phyloP scores from a whole-genome alignment of 2,888 invertebrate species.

The Pherbina coryleti region DNA sequence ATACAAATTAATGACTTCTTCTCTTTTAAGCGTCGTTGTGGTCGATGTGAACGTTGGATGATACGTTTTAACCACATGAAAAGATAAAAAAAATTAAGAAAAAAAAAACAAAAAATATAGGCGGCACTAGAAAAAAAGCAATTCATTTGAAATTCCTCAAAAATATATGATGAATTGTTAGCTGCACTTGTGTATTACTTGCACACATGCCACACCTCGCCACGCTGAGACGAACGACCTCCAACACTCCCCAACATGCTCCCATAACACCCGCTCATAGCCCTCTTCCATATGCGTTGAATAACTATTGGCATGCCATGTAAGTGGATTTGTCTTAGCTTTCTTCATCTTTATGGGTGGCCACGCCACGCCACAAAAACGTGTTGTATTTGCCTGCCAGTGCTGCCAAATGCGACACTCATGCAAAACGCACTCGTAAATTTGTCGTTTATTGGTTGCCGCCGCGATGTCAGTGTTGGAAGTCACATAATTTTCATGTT shows the following conservation, averaged over 20 bases:
- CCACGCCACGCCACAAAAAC: neutral
- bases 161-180: conserved; percentile 8
- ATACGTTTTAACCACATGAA: too few species aligned
- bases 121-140: neutral
- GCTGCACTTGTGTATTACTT: neutral
- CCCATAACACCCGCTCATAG: neutral
- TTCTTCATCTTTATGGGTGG: conserved; percentile 3
- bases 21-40: neutral
- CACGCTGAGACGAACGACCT: neutral
- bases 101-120: neutral
- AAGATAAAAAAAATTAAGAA: neutral
- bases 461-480: conserved; percentile 4
- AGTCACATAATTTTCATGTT: conserved; percentile 4
- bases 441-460: conserved; percentile 25
- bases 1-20: conserved; percentile 7
- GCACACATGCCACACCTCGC: neutral
- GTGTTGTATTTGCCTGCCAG: neutral
- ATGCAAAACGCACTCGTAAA: conserved; percentile 28
- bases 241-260: neutral
- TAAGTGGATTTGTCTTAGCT: neutral
- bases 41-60: neutral
- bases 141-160: neutral
- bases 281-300: too few species aligned
- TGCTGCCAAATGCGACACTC: conserved; percentile 12
- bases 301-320: neutral